Evolutionary conservation across 2,888 invertebrate genomes (phyloP).

Genomic region (Coenonympha arcania): DNA sequence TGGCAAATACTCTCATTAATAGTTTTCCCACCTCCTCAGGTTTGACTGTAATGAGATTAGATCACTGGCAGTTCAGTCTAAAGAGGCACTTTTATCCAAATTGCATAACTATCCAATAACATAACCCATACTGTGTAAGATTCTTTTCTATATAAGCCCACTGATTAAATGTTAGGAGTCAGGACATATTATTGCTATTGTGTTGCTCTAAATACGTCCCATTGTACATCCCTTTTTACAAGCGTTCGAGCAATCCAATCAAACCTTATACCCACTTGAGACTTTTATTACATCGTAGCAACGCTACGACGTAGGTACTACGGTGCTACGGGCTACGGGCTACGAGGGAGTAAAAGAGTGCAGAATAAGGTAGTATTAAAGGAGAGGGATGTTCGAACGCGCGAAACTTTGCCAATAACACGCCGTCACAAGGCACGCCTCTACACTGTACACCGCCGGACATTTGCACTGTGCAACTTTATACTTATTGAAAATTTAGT

Average conservation of each 20-base stretch:
- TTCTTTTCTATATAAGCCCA: too few relatives aligned
- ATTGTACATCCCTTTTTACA: not conserved
- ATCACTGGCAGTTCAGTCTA: too few relatives aligned
- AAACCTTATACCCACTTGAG: not conserved
- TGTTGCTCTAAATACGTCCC: not conserved
- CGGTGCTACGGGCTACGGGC: too few relatives aligned
- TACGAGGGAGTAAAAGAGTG: slow-evolving; percentile 2
- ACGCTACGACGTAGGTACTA: too few relatives aligned
- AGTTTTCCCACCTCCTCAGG: too few relatives aligned
- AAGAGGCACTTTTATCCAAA: too few relatives aligned
- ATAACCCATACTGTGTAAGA: too few relatives aligned
- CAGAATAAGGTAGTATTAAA: slow-evolving; percentile 9
- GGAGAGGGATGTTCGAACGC: not conserved
- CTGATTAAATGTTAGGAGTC: too few relatives aligned
- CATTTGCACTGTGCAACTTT: slow-evolving; percentile 1
- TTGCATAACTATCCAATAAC: too few relatives aligned
- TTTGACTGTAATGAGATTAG: too few relatives aligned
- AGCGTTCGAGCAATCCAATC: slow-evolving; percentile 5
- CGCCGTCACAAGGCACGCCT: slow-evolving; percentile 10
- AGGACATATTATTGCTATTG: not conserved
- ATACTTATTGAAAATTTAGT: not conserved
- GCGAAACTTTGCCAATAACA: slow-evolving; percentile 24
- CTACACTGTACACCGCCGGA: slow-evolving; percentile 15
- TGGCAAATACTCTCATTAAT: too few relatives aligned
- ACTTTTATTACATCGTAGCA: slow-evolving; percentile 1